Base-by-base conservation (phyloP, 2,113 vertebrate species). In the Psilopsiagon aurifrons region DNA sequence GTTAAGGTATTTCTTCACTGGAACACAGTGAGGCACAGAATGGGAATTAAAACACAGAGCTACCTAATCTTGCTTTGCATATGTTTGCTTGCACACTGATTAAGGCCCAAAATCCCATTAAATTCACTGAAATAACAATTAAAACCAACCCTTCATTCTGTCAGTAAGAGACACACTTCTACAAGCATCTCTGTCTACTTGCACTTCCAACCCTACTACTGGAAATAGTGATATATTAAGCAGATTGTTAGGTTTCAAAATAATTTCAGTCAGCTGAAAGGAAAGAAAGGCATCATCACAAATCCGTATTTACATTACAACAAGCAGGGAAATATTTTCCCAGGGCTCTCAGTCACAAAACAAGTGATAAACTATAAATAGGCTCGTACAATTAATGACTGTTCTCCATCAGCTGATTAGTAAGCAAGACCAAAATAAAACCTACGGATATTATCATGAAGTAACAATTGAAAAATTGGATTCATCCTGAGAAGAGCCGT, bases 31-130 rank as follows among this genome's bases (percentile, higher is more conserved):
- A 68, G 29, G 43, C 31, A 75, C 23, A 84, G 83, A 92, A 81
- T 6, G 5, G 54, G 54, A 83, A 78, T 94, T 47, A 81, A 68
- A 83, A 86, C 6, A 85, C 2, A 49, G 28, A 81, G 31, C 35
- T 57, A 76, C 33, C 22, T 80, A 62, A 71, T 52, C 62, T 37
- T 87, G 22, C 78, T 85, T 85, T 44, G 41, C 59, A 37, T 63
- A 76, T 22, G 20, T 54, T 82, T 3, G 0, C 68, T 39, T 88
- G 51, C 73, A 70, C 33, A 11, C 28, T 77, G 84, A 75, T 33
- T 62, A 83, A 83, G n/a, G 55, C 64, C 17, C 14, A 46, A 92
- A 96, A 90, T 33, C 25, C 71, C 67, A 76, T 77, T 80, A 90
- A 62, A 16, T 90, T 9, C 23, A 90, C 25, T 63, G 63, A 90